A percentile compares a stretch with the other conserved stretches of the same genome.
Evolutionary conservation across 2,113 vertebrate species (phyloP).

Genomic region (Casuarius casuarius): DNA sequence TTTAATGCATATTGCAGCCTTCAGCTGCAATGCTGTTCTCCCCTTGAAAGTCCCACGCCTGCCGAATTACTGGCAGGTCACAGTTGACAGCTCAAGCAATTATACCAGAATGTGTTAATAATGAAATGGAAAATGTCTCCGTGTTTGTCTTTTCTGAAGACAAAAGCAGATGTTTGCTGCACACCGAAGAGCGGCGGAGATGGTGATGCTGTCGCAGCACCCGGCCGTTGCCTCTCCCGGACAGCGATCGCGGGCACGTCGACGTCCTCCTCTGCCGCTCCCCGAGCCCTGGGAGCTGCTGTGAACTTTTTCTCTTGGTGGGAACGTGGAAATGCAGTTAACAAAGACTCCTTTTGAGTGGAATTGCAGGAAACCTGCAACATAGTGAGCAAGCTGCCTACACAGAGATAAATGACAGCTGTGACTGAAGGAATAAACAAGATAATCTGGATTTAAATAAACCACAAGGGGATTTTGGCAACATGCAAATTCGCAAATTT

Average conservation of each 20-base stretch:
- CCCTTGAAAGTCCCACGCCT: constrained; percentile 60
- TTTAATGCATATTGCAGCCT: background rate
- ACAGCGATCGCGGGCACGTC: background rate
- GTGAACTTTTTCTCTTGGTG: background rate
- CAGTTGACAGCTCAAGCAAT: constrained; percentile 77
- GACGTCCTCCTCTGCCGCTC: background rate
- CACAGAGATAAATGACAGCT: constrained; percentile 72
- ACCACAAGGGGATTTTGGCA: constrained; percentile 69
- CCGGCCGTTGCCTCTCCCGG: background rate
- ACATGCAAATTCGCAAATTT: constrained; percentile 69
- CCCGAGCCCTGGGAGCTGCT: background rate
- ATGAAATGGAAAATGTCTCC: constrained; percentile 53
- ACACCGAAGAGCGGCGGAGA: background rate
- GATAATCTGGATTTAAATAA: constrained; percentile 79
- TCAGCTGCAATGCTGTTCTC: constrained; percentile 3
- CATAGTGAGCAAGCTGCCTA: constrained; percentile 65
- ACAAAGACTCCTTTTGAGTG: constrained; percentile 55
- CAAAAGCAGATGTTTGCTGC: constrained; percentile 69
- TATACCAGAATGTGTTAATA: constrained; percentile 73
- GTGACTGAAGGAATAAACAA: constrained; percentile 79
- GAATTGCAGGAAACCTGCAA: constrained; percentile 56
- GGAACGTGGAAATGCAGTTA: constrained; percentile 23
- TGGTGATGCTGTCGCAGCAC: background rate
- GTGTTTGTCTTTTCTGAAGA: constrained; percentile 61
- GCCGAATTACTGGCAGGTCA: constrained; percentile 72